Conservation (phyloP, 2,888 invertebrate species). For the Tinea pellionella region DNA sequence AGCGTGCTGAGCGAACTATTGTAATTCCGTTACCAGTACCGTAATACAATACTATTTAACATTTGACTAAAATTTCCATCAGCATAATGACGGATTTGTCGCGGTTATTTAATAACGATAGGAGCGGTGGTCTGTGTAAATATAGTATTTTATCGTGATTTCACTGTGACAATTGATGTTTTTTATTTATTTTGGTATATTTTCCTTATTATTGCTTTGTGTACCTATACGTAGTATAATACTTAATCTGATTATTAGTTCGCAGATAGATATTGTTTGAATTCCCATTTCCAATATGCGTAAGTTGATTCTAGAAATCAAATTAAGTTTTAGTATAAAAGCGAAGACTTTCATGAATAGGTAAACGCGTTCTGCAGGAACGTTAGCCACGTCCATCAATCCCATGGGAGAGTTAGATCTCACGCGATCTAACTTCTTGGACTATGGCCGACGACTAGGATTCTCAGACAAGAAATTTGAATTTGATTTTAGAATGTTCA, state of each 20-base stretch:
- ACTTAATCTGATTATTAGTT: too few relatives aligned
- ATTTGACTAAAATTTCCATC: background rate
- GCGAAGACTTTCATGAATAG: slow-evolving; percentile 1
- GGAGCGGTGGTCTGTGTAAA: background rate
- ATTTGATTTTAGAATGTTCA: slow-evolving; percentile 17
- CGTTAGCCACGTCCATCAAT: background rate
- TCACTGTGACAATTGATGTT: background rate
- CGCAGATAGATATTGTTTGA: background rate
- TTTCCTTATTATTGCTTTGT: too few relatives aligned
- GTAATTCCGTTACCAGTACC: background rate
- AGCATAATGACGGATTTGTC: background rate
- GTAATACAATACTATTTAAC: slow-evolving; percentile 3
- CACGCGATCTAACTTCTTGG: background rate
- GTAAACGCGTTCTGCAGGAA: background rate
- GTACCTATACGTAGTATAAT: too few relatives aligned
- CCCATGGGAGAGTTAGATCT: background rate
- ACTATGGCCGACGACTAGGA: background rate
- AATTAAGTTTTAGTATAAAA: background rate
- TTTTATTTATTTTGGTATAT: too few relatives aligned
- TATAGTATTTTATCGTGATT: background rate
- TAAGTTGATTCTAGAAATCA: background rate
- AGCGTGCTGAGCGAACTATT: background rate
- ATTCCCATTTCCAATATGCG: background rate
- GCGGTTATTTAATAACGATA: background rate
- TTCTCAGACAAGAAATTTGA: slow-evolving; percentile 1